Percentiles rank a stretch among this genome's conserved stretches.
Evolutionary conservation across 2,797 vertebrate species (phyloP).

Genomic region (Holocentrus rufus): DNA sequence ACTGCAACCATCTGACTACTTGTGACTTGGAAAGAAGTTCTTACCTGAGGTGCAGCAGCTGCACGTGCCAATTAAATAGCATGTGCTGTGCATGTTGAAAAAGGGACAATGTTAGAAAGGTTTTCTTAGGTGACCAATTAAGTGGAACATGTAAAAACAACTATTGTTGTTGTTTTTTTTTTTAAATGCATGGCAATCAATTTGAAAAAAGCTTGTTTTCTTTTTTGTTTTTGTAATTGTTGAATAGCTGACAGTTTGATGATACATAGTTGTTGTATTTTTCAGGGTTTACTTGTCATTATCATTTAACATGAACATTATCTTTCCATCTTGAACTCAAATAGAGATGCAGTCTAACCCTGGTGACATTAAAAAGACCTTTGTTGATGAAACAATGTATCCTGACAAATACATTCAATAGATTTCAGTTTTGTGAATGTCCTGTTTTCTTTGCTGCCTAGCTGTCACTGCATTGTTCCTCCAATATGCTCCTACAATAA

Average conservation of each 20-base stretch:
- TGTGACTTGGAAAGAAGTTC: constrained; percentile 3
- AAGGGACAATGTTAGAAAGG: too few relatives aligned
- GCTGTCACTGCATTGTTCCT: constrained; percentile 5
- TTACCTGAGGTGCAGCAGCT: constrained; percentile 13
- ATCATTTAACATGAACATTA: not conserved
- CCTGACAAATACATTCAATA: not conserved
- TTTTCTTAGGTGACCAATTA: too few relatives aligned
- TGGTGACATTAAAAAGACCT: not conserved
- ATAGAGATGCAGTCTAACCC: not conserved
- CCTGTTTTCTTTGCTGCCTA: not conserved
- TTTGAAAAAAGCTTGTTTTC: too few relatives aligned
- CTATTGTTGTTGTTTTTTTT: too few relatives aligned
- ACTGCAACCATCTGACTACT: constrained; percentile 26
- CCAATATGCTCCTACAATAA: not conserved
- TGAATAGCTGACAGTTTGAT: not conserved
- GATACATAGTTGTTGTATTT: too few relatives aligned
- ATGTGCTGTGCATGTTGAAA: too few relatives aligned
- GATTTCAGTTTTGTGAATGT: constrained; percentile 5
- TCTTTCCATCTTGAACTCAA: not conserved
- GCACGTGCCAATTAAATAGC: not conserved
- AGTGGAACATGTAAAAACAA: not conserved
- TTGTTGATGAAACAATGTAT: constrained; percentile 2
- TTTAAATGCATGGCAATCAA: too few relatives aligned
- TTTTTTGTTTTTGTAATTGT: too few relatives aligned
- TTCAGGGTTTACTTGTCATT: not conserved